Base-by-base conservation (phyloP, 2,888 invertebrate species). In the Lysandra coridon region DNA sequence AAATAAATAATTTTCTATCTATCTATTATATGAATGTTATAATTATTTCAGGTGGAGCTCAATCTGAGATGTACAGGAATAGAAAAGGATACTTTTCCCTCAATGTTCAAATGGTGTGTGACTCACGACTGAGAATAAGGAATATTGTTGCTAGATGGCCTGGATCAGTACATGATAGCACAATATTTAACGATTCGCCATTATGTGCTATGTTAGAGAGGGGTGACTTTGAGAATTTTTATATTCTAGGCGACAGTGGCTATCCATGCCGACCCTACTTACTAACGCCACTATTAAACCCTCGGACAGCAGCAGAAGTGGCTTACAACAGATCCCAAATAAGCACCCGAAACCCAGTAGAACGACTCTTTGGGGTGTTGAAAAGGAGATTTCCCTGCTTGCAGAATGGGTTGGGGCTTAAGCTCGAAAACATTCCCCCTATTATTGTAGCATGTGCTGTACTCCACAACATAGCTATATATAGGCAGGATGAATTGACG, bases 101-200 rank as follows among this genome's bases (percentile, higher is more conserved):
- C 1, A 74, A 74, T 5, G 74, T 74, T 14, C 40, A 74, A 40
- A 74, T n/a, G 44, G 23, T 74, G 7, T 74, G 74, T 74, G 44
- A 74, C 12, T 17, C 74, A 73, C 3, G 1, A 40, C 14, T 73
- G 14, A 0, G n/a, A 23, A 73, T 73, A 4, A 73, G 14, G 4
- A 44, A 74, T 40, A 40, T 37, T 17, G 40, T 74, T 37, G 74
- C 40, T 10, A 74, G 5, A 74, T 74, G 74, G 74, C 74, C 74
- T 2, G 74, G 74, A 40, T 14, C 40, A 40, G 44, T n/a, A n/a
- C 74, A 74, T 2, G 40, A 40, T 10, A 74, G 74, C n/a, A 40
- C 40, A 2, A 74, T 74, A 40, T 74, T 74, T 74, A 40, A 74
- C 17, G n/a, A 74, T 40, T 74, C 64, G 3, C 40, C 17, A 14